Evolutionary conservation across 2,888 invertebrate genomes (phyloP).

Genomic region (Neria commutata): DNA sequence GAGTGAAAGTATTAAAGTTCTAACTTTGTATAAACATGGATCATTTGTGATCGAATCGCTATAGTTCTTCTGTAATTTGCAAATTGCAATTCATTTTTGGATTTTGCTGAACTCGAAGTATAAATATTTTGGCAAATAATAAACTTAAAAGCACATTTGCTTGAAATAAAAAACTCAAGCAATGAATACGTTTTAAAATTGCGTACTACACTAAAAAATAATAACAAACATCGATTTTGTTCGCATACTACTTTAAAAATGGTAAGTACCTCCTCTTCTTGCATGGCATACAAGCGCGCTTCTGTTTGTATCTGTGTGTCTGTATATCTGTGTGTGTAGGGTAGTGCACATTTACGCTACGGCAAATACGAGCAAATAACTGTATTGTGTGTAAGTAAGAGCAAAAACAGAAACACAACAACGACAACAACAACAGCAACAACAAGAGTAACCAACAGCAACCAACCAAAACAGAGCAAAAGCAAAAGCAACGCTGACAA

Average conservation of each 20-base stretch:
- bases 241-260: conserved; percentile 40
- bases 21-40: no score
- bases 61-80: no score
- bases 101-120: no score
- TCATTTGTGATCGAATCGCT: no score
- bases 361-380: conserved; percentile 37
- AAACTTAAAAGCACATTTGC: background rate
- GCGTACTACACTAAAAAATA: no score
- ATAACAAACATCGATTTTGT: conserved; percentile 32
- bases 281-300: no score
- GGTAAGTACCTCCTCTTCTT: conserved; percentile 49
- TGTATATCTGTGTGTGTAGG: no score
- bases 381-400: conserved; percentile 48
- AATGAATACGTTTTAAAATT: no score
- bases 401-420: conserved; percentile 15
- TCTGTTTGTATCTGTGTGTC: no score
- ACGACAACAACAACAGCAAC: conserved; percentile 3
- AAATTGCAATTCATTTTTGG: no score
- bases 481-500: conserved; percentile 10
- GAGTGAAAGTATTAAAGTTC: no score
- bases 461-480: conserved; percentile 21
- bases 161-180: no score
- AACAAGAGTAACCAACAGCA: background rate
- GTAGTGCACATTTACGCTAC: conserved; percentile 14
- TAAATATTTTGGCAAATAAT: background rate